Conservation (phyloP, 2,797 vertebrate species). For the Melanotaenia parkinsoni region DNA sequence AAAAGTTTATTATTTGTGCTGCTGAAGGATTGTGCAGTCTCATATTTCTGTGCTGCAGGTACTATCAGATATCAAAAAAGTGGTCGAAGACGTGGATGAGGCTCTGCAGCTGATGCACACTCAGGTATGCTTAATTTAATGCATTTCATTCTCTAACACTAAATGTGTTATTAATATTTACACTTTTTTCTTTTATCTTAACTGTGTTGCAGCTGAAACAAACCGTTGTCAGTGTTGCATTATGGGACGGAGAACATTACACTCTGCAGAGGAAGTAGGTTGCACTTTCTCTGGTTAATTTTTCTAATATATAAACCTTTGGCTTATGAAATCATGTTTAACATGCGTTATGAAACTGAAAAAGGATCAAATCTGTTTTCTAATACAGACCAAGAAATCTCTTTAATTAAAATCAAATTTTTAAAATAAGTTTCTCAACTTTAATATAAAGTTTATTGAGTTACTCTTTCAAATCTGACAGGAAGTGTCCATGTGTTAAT, state of each 20-base stretch:
- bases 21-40: not conserved
- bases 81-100: slow-evolving; percentile 61
- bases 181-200: not conserved
- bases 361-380: not conserved
- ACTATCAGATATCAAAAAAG: slow-evolving; percentile 33
- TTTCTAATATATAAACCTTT: not conserved
- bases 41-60: slow-evolving; percentile 45
- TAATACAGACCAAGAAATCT: not conserved
- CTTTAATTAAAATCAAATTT: not conserved
- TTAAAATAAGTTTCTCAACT: not conserved
- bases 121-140: slow-evolving; percentile 58
- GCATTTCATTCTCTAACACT: not conserved
- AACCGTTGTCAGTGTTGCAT: slow-evolving; percentile 73
- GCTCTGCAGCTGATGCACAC: slow-evolving; percentile 68
- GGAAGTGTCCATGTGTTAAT: slow-evolving; percentile 60
- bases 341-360: not conserved
- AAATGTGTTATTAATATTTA: not conserved
- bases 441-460: not conserved
- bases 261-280: slow-evolving; percentile 45
- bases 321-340: not conserved
- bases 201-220: slow-evolving; percentile 61
- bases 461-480: slow-evolving; percentile 29
- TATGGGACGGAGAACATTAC: slow-evolving; percentile 72
- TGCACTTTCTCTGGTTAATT: not conserved
- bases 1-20: not conserved